These are phyloP conservation scores for Cervus canadensis DNA, from an alignment of 2,113 vertebrate species.

Conservation along the genomic window DNA sequence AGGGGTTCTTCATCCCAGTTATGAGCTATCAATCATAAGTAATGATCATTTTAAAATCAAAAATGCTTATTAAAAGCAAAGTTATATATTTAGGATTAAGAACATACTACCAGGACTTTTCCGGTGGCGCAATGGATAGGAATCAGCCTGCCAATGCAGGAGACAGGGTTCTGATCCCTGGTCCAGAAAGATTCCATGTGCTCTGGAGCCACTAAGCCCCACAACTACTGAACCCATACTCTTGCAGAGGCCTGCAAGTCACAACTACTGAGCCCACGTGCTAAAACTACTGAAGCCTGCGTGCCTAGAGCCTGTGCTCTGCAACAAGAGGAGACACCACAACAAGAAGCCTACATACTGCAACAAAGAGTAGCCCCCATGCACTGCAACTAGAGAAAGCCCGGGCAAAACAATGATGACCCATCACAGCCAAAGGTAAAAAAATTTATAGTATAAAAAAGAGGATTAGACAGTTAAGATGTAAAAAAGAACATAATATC, in stretches of 20 bases:
- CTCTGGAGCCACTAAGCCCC: neutral
- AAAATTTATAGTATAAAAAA: neutral
- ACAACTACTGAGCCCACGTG: neutral
- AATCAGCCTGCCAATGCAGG: neutral
- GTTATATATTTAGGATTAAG: neutral
- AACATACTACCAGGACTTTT: neutral
- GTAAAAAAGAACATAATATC: neutral
- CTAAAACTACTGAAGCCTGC: neutral
- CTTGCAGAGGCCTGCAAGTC: neutral
- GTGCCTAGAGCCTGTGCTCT: neutral
- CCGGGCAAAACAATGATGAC: neutral
- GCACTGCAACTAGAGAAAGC: neutral
- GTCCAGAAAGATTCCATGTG: neutral
- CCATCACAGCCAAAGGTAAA: neutral
- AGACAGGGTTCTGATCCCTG: neutral
- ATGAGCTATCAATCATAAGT: neutral
- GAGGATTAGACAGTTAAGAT: neutral
- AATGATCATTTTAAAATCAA: neutral
- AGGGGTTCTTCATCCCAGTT: neutral
- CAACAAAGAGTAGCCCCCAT: neutral
- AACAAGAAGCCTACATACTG: neutral
- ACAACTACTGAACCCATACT: neutral
- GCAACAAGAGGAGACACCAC: neutral
- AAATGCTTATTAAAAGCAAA: neutral
- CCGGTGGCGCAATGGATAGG: neutral